These are phyloP conservation scores for Lottia gigantea DNA, from an alignment of 2,888 invertebrate genomes.

Conservation along the genomic window DNA sequence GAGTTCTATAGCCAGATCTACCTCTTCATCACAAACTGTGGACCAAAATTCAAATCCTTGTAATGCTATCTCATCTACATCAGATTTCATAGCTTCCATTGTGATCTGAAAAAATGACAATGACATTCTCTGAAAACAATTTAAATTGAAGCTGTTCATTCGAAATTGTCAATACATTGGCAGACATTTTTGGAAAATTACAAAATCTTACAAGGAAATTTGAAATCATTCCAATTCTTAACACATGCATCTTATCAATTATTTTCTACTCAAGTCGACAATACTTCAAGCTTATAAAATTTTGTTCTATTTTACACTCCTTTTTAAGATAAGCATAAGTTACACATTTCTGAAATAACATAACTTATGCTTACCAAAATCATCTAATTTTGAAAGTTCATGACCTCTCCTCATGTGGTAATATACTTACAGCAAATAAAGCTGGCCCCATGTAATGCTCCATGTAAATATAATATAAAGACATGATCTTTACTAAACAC, in stretches of 20 bases:
- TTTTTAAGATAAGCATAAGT: no score
- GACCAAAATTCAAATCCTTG: conserved; percentile 99
- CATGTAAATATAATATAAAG: conserved; percentile 98
- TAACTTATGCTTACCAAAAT: no score
- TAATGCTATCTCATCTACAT: conserved; percentile 92
- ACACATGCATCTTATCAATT: no score
- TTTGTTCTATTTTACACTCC: no score
- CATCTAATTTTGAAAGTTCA: neutral
- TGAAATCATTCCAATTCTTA: neutral
- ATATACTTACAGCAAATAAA: conserved; percentile 82
- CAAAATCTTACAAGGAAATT: no score
- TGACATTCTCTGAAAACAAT: no score
- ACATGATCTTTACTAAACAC: conserved; percentile 97
- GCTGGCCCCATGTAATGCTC: conserved; percentile 99
- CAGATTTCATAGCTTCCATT: conserved; percentile 97
- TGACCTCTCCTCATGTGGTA: no score
- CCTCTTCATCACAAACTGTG: conserved; percentile 99
- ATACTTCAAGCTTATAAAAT: no score
- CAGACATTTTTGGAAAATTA: no score
- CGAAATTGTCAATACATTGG: neutral
- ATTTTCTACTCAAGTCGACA: no score
- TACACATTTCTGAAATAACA: no score
- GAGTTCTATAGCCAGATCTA: conserved; percentile 85
- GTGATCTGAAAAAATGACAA: conserved; percentile 77
- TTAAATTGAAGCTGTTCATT: no score